Conservation (phyloP, 2,888 invertebrate genomes). For the Acronicta alni region DNA sequence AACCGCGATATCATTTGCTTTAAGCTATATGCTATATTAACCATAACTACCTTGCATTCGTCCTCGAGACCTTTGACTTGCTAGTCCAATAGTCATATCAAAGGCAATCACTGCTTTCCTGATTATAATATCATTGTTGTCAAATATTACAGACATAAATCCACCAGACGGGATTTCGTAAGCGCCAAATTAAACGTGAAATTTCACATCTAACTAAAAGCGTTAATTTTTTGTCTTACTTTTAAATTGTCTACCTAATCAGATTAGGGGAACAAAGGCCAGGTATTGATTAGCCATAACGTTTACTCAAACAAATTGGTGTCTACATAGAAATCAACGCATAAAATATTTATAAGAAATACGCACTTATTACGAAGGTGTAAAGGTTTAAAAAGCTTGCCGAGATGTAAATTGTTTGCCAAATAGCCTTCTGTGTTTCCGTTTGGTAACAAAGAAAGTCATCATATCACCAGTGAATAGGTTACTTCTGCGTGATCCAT, state of each 20-base stretch:
- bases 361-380: not conserved
- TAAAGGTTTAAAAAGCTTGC: not conserved
- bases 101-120: no score
- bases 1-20: no score
- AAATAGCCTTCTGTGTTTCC: no score
- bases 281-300: conserved; percentile 14
- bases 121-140: not conserved
- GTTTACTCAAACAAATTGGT: conserved; percentile 7
- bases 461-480: no score
- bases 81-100: no score
- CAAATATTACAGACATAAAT: not conserved
- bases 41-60: no score
- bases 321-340: conserved; percentile 5
- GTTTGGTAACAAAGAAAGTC: no score
- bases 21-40: no score
- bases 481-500: no score
- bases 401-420: not conserved
- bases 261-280: conserved; percentile 15
- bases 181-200: not conserved
- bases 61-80: no score
- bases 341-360: conserved; percentile 3
- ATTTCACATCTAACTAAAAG: conserved; percentile 1
- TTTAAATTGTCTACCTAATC: conserved; percentile 9
- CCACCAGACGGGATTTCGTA: not conserved
- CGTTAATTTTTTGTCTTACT: conserved; percentile 1